Conservation (phyloP, 2,888 invertebrate species). For the Acleris sparsana region DNA sequence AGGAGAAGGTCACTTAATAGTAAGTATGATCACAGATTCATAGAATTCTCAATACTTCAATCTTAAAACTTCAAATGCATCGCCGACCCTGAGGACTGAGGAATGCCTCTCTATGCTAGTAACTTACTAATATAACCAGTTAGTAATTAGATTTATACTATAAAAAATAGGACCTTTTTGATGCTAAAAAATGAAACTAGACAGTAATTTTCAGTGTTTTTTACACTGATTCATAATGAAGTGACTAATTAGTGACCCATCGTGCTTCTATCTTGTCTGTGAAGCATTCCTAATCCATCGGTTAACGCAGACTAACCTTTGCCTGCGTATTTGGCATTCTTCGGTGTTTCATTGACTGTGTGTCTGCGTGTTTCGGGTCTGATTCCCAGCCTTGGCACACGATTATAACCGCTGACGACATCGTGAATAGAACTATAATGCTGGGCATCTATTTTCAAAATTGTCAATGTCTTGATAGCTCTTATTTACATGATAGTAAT, state of each 20-base stretch:
- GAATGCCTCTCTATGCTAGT: no score
- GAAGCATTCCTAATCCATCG: slow-evolving; percentile 26
- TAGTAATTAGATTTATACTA: no score
- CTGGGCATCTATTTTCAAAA: background rate
- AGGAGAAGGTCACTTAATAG: no score
- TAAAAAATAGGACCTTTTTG: no score
- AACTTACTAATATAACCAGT: no score
- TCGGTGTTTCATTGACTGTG: slow-evolving; percentile 21
- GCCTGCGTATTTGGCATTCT: slow-evolving; percentile 35
- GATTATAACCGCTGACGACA: background rate
- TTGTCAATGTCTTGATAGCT: no score
- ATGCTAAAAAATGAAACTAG: no score
- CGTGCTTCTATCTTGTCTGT: slow-evolving; percentile 1
- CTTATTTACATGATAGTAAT: no score
- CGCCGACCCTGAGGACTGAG: no score
- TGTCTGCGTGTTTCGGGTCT: slow-evolving; percentile 21
- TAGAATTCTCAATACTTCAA: no score
- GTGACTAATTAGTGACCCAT: background rate
- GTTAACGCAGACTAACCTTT: slow-evolving; percentile 34
- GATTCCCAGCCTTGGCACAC: slow-evolving; percentile 8
- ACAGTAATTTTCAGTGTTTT: background rate
- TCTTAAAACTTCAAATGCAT: no score
- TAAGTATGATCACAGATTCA: no score
- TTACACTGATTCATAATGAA: background rate
- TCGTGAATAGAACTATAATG: background rate